Percentiles rank a stretch among this genome's conserved stretches.
Conservation (phyloP, 2,797 vertebrate species). For the Synaphobranchus kaupii region DNA sequence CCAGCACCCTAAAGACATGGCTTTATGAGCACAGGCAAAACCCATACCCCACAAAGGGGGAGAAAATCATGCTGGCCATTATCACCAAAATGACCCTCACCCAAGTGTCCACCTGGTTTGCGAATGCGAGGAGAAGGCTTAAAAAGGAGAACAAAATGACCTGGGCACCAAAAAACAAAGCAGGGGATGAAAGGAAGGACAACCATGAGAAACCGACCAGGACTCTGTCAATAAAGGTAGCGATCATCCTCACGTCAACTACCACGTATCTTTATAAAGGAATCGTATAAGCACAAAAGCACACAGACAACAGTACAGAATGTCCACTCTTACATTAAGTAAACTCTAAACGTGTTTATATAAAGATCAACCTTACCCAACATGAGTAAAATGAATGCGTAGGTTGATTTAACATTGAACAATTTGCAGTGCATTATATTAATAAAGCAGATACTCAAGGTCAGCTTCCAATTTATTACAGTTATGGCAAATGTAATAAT, state of each 20-base stretch:
- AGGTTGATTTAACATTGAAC: neutral
- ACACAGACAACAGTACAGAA: neutral
- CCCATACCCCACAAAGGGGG: slow-evolving; percentile 86
- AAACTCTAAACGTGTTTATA: neutral
- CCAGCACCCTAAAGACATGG: slow-evolving; percentile 95
- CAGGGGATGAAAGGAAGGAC: slow-evolving; percentile 84
- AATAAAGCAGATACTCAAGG: neutral
- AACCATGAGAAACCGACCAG: slow-evolving; percentile 65
- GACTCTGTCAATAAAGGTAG: slow-evolving; percentile 73
- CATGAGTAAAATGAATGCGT: neutral
- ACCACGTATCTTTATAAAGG: neutral
- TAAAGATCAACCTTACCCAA: neutral
- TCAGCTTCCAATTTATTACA: neutral
- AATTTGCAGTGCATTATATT: neutral
- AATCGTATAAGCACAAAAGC: neutral
- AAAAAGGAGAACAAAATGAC: slow-evolving; percentile 92
- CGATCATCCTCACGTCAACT: neutral
- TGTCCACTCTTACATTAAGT: neutral
- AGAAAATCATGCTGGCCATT: slow-evolving; percentile 91
- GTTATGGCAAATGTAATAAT: neutral
- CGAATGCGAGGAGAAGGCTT: slow-evolving; percentile 81
- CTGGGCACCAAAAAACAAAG: slow-evolving; percentile 92
- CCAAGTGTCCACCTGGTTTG: slow-evolving; percentile 89
- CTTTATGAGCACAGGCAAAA: slow-evolving; percentile 88
- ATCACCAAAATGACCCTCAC: slow-evolving; percentile 92